Conservation (phyloP, 2,113 vertebrate species). For the Scophthalmus maximus region DNA sequence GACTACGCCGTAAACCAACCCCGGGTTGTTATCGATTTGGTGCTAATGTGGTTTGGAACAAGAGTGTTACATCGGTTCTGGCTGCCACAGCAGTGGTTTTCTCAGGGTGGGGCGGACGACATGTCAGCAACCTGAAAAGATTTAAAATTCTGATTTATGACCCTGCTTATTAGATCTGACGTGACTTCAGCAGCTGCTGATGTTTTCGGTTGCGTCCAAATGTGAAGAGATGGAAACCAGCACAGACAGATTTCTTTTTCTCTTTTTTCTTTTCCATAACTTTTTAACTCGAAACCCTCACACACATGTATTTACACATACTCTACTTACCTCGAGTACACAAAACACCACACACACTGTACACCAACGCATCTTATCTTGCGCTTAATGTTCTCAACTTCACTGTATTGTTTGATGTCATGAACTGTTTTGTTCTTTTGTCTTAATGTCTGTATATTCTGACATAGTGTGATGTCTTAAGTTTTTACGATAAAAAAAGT, state of each 20-base stretch:
- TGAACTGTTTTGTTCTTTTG: no score
- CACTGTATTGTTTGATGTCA: no score
- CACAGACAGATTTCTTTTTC: no score
- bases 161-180: neutral
- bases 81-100: neutral
- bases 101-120: neutral
- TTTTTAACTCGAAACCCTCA: no score
- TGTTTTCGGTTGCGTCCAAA: neutral
- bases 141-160: neutral
- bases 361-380: no score
- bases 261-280: no score
- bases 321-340: no score
- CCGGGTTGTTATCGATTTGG: slow-evolving; percentile 44
- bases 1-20: slow-evolving; percentile 28
- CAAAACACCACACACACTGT: neutral
- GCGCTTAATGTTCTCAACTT: no score
- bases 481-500: no score
- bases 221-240: neutral
- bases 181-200: neutral
- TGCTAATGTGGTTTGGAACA: slow-evolving; percentile 45
- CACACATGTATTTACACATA: no score
- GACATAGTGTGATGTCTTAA: no score
- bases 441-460: no score
- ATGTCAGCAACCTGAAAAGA: neutral
- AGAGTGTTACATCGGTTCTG: slow-evolving; percentile 6